Evolutionary conservation across 2,888 invertebrate species (phyloP).

Genomic region (Troilus luridus): DNA sequence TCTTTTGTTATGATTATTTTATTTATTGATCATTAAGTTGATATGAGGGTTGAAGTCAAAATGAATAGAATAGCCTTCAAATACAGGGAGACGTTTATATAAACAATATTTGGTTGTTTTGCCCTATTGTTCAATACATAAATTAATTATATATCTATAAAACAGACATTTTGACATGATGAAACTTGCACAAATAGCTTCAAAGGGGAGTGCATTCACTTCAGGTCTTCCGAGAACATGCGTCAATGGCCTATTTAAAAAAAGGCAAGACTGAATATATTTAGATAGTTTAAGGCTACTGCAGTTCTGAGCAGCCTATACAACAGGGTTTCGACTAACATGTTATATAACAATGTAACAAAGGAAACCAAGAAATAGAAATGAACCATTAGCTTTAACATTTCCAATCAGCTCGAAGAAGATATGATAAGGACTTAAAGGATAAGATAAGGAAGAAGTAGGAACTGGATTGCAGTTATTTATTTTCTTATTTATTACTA

Average conservation of each 20-base stretch:
- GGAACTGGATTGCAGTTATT: too few species aligned
- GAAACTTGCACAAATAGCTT: background rate
- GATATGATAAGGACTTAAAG: too few species aligned
- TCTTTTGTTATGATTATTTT: too few species aligned
- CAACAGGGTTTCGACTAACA: too few species aligned
- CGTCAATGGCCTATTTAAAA: slow-evolving; percentile 25
- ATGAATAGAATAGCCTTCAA: background rate
- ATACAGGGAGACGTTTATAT: background rate
- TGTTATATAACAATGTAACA: too few species aligned
- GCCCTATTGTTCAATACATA: background rate
- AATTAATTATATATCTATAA: background rate
- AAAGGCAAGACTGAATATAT: background rate
- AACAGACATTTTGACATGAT: background rate
- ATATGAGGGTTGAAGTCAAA: background rate
- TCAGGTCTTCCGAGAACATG: background rate
- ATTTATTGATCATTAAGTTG: too few species aligned
- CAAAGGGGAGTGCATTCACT: slow-evolving; percentile 3
- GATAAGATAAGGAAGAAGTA: too few species aligned
- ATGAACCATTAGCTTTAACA: too few species aligned
- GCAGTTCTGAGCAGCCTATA: background rate
- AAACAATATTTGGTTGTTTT: background rate
- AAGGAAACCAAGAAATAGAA: too few species aligned
- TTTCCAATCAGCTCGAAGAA: too few species aligned
- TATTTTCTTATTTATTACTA: too few species aligned
- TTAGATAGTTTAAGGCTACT: background rate